Evolutionary conservation across 2,888 invertebrate species (phyloP).

Genomic region (Cephonodes hylas): DNA sequence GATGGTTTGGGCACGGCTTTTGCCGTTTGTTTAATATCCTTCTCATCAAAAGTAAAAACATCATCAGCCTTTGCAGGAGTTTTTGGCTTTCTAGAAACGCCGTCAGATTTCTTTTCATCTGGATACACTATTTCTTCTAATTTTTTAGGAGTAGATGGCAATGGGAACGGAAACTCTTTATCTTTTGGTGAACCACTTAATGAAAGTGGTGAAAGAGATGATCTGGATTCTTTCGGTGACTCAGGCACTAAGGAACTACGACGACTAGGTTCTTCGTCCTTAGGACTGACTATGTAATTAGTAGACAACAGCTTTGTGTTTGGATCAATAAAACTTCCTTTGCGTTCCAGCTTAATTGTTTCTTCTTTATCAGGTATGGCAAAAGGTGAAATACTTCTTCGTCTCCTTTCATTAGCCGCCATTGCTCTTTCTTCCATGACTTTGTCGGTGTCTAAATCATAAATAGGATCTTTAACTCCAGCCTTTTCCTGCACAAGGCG

Average conservation of each 20-base stretch:
- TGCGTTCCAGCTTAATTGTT: constrained; percentile 54
- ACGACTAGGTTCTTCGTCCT: constrained; percentile 61
- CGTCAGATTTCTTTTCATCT: constrained; percentile 52
- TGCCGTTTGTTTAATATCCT: constrained; percentile 43
- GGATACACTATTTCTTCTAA: constrained; percentile 59
- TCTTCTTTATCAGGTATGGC: constrained; percentile 72
- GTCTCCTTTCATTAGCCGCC: constrained; percentile 69
- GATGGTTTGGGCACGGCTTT: constrained; percentile 44
- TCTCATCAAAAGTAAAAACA: constrained; percentile 57
- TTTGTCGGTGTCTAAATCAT: constrained; percentile 71
- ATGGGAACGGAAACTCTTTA: constrained; percentile 51
- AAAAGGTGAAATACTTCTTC: constrained; percentile 77
- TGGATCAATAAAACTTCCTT: constrained; percentile 76
- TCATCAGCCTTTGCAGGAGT: constrained; percentile 54
- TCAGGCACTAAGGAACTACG: constrained; percentile 62
- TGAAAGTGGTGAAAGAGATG: constrained; percentile 53
- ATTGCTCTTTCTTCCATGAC: constrained; percentile 68
- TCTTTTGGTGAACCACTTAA: constrained; percentile 60
- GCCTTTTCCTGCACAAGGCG: constrained; percentile 67
- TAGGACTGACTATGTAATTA: constrained; percentile 64
- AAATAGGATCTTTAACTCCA: constrained; percentile 66
- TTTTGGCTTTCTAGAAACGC: constrained; percentile 40
- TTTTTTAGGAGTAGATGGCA: constrained; percentile 63
- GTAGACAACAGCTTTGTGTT: constrained; percentile 72
- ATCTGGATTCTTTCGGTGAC: constrained; percentile 41